Evolutionary conservation across 2,797 vertebrate genomes (phyloP), one percentile per base, ranked within the genome.

Genomic region (Dendrocincla fuliginosa): DNA sequence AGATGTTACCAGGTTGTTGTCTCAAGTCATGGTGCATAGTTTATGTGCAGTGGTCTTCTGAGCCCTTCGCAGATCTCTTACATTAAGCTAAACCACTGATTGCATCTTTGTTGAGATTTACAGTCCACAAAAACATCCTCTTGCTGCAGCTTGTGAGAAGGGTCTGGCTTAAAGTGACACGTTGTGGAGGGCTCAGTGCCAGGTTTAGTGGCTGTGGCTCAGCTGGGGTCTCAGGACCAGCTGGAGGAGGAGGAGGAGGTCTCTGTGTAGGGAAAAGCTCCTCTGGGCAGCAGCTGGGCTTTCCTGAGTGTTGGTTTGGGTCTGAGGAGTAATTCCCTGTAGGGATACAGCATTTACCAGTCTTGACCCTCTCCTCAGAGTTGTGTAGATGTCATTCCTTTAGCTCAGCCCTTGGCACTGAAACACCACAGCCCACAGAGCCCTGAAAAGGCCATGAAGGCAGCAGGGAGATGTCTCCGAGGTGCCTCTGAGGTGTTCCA

Each of bases 391-490:
- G n/a, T 28, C 50, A 12, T 33, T 86, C 18, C 67, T 44, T 39
- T 6, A 57, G 15, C 41, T 78, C 63, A 50, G 0, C 27, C 32
- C 25, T 39, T 85, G 37, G 35, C 27, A 10, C 41, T 37, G 55
- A 11, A 49, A 2, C 30, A 24, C 16, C 69, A 4, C 23, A 53
- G 46, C 41, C 52, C 28, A 25, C n/a, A n/a, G 1, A 0, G 1
- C 0, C 5, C 35, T 11, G 5, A 52, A 55, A 53, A 9, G 0
- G 1, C 37, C 0, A 0, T 1, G 11, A 17, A 7, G 14, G 67
- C 32, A 32, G 6, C 7, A 12, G 27, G 39, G 42, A 57, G 17
- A 10, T 39, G n/a, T 32, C 74, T 22, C n/a, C 13, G 35, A 50
- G 64, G 3, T 49, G 15, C 5, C 30, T 32, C 28, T 3, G 2